Percentiles rank a stretch among this genome's conserved stretches.
These are phyloP conservation scores for Bombus confusus DNA, from an alignment of 1,140 invertebrate species.

Conservation along the genomic window DNA sequence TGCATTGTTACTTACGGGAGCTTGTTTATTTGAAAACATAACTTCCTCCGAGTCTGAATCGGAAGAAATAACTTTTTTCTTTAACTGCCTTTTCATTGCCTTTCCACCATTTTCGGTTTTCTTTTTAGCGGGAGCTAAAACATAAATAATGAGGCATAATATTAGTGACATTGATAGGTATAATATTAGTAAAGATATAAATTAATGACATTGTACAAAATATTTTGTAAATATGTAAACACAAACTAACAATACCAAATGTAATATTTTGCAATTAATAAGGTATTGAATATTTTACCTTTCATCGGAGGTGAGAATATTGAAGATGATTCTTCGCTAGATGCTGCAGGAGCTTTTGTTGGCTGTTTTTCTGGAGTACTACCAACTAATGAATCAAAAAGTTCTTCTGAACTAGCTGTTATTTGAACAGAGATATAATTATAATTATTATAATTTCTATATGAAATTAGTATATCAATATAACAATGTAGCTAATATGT, in stretches of 20 bases:
- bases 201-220: constrained; percentile 16
- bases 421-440: constrained; percentile 32
- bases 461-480: not conserved
- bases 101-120: constrained; percentile 77
- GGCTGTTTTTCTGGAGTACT: constrained; percentile 62
- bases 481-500: not conserved
- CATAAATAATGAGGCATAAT: not conserved
- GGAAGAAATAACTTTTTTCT: constrained; percentile 72
- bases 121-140: constrained; percentile 71
- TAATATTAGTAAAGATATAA: not conserved
- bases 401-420: constrained; percentile 78
- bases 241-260: not conserved
- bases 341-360: constrained; percentile 47
- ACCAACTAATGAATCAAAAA: constrained; percentile 79
- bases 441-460: not conserved
- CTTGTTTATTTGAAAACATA: constrained; percentile 60
- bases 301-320: constrained; percentile 69
- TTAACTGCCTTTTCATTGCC: constrained; percentile 65
- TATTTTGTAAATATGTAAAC: not conserved
- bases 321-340: constrained; percentile 70
- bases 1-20: constrained; percentile 51
- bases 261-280: not conserved
- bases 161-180: too few relatives aligned
- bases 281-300: constrained; percentile 49
- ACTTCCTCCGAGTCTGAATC: constrained; percentile 73